These are phyloP conservation scores for Metallyticus violacea DNA, from an alignment of 2,888 invertebrate genomes.

Conservation along the genomic window DNA sequence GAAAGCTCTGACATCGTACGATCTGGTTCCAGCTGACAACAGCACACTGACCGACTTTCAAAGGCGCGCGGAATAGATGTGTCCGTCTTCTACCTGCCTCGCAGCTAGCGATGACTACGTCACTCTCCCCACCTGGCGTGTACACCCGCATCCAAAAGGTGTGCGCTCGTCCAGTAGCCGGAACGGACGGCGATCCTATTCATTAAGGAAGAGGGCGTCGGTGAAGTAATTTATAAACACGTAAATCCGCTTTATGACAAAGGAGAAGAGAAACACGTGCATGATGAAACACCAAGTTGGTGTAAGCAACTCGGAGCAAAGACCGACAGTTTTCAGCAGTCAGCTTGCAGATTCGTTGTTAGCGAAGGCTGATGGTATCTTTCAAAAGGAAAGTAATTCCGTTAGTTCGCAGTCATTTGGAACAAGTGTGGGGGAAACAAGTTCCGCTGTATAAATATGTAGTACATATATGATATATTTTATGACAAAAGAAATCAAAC, in stretches of 20 bases:
- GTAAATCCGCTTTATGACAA: neutral
- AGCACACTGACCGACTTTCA: conserved; percentile 9
- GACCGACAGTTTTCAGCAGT: too few relatives aligned
- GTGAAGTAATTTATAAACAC: neutral
- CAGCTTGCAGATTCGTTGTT: too few relatives aligned
- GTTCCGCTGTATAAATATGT: too few relatives aligned
- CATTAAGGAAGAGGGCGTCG: neutral
- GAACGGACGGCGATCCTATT: neutral
- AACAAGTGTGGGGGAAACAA: too few relatives aligned
- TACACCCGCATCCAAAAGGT: neutral
- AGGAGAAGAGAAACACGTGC: neutral
- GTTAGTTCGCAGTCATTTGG: too few relatives aligned
- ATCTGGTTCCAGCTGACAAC: neutral
- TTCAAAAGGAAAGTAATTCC: too few relatives aligned
- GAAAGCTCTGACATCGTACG: neutral
- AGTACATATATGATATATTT: too few relatives aligned
- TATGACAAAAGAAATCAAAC: too few relatives aligned
- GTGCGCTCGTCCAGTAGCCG: neutral
- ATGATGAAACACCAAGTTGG: neutral
- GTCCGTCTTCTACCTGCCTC: neutral
- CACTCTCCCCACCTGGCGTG: neutral
- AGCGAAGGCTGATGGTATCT: too few relatives aligned
- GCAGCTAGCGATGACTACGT: neutral
- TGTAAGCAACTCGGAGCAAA: neutral
- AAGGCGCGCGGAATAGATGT: neutral